Conservation (phyloP, 2,113 vertebrate species). For the Holacanthus passer region DNA sequence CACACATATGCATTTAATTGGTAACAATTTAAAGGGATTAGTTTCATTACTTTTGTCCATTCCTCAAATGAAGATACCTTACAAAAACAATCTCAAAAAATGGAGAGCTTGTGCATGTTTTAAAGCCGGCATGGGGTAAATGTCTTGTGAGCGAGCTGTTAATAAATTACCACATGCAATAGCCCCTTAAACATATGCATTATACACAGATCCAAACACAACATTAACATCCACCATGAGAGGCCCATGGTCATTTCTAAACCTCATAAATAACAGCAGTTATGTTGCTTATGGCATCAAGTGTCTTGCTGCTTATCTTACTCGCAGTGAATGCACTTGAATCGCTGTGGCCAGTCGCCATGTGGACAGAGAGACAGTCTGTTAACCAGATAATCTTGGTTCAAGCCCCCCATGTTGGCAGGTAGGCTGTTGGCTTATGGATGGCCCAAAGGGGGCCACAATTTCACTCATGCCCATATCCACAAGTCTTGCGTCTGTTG, state of each 20-base stretch:
- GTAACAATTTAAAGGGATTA: constrained; percentile 44
- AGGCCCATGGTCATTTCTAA: neutral
- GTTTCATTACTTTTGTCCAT: constrained; percentile 63
- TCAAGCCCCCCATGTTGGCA: constrained; percentile 34
- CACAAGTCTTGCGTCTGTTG: too few species aligned
- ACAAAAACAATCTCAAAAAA: neutral
- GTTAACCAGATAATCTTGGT: constrained; percentile 45
- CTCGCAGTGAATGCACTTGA: constrained; percentile 32
- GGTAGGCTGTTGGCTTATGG: constrained; percentile 37
- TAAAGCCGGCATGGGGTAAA: constrained; percentile 11
- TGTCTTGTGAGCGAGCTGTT: neutral
- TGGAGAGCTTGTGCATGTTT: too few species aligned
- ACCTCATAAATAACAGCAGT: constrained; percentile 14
- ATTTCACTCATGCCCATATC: too few species aligned
- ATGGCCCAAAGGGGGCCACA: constrained; percentile 10
- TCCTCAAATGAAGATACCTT: neutral
- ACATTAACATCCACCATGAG: constrained; percentile 8
- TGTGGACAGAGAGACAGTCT: constrained; percentile 37
- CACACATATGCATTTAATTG: constrained; percentile 48
- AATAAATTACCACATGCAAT: constrained; percentile 9
- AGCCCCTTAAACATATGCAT: constrained; percentile 9
- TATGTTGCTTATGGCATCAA: neutral
- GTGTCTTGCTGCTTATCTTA: constrained; percentile 28
- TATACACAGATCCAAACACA: constrained; percentile 26
- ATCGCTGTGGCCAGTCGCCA: constrained; percentile 22